Conservation (phyloP, 92 coral and sea anemone genomes). For the Phenganax stokvisi region DNA sequence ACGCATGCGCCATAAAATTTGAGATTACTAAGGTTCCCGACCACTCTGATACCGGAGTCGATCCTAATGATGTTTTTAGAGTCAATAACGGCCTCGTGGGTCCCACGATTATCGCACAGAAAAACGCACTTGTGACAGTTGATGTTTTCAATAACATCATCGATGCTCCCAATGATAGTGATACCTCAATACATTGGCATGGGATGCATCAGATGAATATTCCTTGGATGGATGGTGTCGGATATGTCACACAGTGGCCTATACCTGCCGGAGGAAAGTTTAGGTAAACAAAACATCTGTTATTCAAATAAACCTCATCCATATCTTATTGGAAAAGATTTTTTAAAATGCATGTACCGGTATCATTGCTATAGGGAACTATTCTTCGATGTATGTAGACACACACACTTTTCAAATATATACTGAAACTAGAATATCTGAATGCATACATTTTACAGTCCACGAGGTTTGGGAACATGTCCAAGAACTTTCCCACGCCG, state of each 20-base stretch:
- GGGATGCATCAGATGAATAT: slow-evolving; percentile 61
- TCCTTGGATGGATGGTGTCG: slow-evolving; percentile 84
- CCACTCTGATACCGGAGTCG: slow-evolving; percentile 8
- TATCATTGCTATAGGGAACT: no score
- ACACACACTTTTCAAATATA: no score
- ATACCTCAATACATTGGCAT: slow-evolving; percentile 69
- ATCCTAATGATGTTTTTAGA: slow-evolving; percentile 11
- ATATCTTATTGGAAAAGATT: no score
- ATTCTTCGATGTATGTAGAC: no score
- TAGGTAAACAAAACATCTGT: not conserved
- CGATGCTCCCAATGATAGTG: slow-evolving; percentile 53
- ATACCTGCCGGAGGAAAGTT: slow-evolving; percentile 46
- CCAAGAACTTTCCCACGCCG: no score
- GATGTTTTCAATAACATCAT: slow-evolving; percentile 52
- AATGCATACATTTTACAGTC: no score
- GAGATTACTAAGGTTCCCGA: slow-evolving; percentile 11
- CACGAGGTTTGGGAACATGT: no score
- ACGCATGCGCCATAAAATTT: not conserved
- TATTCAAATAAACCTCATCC: not conserved
- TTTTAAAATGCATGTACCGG: no score
- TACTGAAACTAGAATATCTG: no score
- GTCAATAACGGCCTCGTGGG: slow-evolving; percentile 28
- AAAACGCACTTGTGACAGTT: slow-evolving; percentile 42
- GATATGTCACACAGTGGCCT: slow-evolving; percentile 66
- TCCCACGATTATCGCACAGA: slow-evolving; percentile 62